Evolutionary conservation across 2,113 vertebrate species (phyloP).

Genomic region (Typhlomys cinereus): DNA sequence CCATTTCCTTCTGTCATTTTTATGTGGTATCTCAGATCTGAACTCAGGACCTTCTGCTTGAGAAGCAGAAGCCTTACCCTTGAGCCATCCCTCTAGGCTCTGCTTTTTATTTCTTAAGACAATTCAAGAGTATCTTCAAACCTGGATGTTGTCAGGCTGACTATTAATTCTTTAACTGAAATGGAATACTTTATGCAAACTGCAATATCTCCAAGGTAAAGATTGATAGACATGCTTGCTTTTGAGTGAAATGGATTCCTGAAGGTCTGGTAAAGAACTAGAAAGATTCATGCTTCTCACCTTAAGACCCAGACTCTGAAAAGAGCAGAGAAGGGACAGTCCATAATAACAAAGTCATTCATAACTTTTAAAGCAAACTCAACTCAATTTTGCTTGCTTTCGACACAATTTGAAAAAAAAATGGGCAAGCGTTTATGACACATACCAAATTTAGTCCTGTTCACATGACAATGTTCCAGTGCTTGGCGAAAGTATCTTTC

Average conservation of each 20-base stretch:
- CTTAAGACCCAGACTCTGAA: rapidly evolving
- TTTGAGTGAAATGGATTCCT: not conserved
- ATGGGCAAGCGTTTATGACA: not conserved
- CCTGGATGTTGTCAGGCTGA: rapidly evolving
- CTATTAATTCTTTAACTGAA: not conserved
- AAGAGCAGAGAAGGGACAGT: not conserved
- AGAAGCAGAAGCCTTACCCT: no score
- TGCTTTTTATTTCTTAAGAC: not conserved
- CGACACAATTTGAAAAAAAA: slow-evolving; percentile 14
- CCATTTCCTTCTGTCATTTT: no score
- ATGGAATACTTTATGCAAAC: not conserved
- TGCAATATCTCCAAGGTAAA: not conserved
- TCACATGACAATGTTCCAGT: not conserved
- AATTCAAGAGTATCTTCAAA: not conserved
- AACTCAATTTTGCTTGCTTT: not conserved
- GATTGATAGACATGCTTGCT: not conserved
- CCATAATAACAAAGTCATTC: not conserved
- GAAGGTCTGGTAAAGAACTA: not conserved
- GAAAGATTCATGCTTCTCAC: not conserved
- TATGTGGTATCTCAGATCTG: no score
- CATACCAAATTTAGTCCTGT: not conserved
- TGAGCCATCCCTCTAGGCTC: no score
- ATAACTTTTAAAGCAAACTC: not conserved
- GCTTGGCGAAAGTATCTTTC: not conserved
- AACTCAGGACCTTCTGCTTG: no score